Evolutionary conservation across 1,140 invertebrate species (phyloP), one percentile per base, ranked within the genome.

Genomic region (Drosophila ironensis): DNA sequence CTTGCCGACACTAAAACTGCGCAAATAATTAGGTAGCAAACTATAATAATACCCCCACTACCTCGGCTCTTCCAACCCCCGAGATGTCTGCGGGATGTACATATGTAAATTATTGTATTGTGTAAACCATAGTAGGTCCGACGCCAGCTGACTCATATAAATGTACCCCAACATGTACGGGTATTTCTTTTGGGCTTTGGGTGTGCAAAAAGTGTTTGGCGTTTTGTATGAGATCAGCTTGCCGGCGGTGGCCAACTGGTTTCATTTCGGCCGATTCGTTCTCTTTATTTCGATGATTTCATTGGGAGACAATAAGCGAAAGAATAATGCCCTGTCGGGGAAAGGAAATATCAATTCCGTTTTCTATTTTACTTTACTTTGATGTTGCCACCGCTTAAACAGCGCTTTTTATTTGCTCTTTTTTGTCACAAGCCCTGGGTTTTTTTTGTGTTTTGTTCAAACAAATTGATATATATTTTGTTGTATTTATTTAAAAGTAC

Each of bases 21-120:
- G 74, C 80, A 86, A 86, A 84, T 84, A 84, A 84, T 84, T 84
- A 84, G 74, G 56, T 63, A 75, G 74, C 67, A 53, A 50, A 70
- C 45, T 42, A 59, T 52, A 56, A 59, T 52, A 56, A 41, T 33
- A 22, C 53, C 30, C 19, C 37, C 35, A 5, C 28, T 14, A 64
- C 14, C n/a, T 14, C 45, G 24, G 37, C 56, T 53, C 74, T 33
- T 48, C 48, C 61, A 35, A 17, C 16, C 14, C 33, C 33, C 22
- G 28, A 50, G 70, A 45, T 75, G 45, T 44, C 25, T 60, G 41
- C 59, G 56, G 56, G 41, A 64, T 63, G 16, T 63, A n/a, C n/a
- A n/a, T n/a, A 76, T 82, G 77, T 47, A 82, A 82, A 81, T 76
- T 72, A 46, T 40, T 51, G 28, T 51, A 54, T 63, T 72, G 60